Evolutionary conservation across 2,113 vertebrate genomes (phyloP), one percentile per base, ranked within the genome.

Genomic region (Spilogale gracilis): DNA sequence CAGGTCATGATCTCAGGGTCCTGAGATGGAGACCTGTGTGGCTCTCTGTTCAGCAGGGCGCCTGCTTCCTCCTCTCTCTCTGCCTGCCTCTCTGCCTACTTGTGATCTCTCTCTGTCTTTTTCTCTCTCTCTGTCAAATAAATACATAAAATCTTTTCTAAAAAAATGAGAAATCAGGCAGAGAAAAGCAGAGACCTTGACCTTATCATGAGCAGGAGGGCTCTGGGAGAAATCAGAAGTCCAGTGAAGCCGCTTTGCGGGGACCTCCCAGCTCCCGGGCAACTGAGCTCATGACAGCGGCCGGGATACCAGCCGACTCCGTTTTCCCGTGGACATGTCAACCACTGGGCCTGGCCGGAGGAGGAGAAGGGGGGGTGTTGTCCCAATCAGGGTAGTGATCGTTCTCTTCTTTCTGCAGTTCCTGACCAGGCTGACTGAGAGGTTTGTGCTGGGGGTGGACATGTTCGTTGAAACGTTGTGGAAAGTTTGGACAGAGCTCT

Each of bases 381-480:
- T 63, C 14, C 2, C 0, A 2, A 16, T 9, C 0, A 1, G 30
- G 2, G 7, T 78, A 0, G 43, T 78, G 45, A 89, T 85, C 9
- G 0, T 76, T 58, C 30, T 38, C 85, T 98, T 90, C 94, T 92
- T 94, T 95, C 97, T 97, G 32, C 96, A 99, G 99, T 99, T 99
- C 98, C 99, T 99, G 98, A 99, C 99, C 96, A 99, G 99, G 98
- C 98, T 99, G 69, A 99, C 99, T 0, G 99, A 99, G 98, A 98
- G 99, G 73, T 99, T 99, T 95, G 99, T 99, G 88, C 98, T 99
- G 98, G 99, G 99, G 12, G 99, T 99, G 95, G 99, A 99, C 94
- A 98, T 99, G 52, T 99, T 99, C 65, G 97, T 99, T 94, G 99
- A 99, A 94, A 99, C 99, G 0, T 92, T 99, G 91, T 99, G 99